Base-by-base conservation (phyloP, 2,797 vertebrate genomes). In the Acanthurus tractus region DNA sequence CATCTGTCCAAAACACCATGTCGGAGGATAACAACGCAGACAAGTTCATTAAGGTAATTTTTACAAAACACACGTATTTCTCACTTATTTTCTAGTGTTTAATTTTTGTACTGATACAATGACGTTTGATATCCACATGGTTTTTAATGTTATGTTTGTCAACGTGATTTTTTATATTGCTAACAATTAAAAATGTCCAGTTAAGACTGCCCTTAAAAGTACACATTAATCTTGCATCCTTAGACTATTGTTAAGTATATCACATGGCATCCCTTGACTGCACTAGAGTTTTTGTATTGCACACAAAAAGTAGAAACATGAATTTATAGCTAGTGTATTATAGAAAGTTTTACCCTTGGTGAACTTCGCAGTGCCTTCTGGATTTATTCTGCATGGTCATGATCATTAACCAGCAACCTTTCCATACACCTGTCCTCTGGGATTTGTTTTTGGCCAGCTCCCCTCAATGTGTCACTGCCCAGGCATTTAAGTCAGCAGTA, bases 1-100 rank as follows among this genome's bases (percentile, higher is more conserved):
- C 29, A 34, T 34, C 45, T 40, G 46, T 83, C 75, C 73, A 75
- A 40, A 72, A 65, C 85, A 88, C 86, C 89, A 98, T 98, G 97
- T 96, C 97, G 67, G 96, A 96, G 81, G 96, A 96, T 74, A 95
- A 89, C 89, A 96, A 95, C 83, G 95, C 95, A 93, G 98, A 99
- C 90, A 96, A 93, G 89, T 96, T 95, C 86, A 99, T 99, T 73
- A 98, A 97, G 97, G 98, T 99, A 89, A 85, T n/a, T 49, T 15
- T 0, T 25, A 38, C 6, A 0, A 3, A n/a, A 23, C 0, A 36
- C 10, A 52, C 11, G 3, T 29, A 12, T 6, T 14, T 56, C 18
- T 45, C 0, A 52, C 3, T 17, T 49, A 20, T 72, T 45, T 17
- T 7, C 6, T 1, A 48, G 3, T 9, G 10, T 22, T 25, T n/a